Evolutionary conservation across 2,797 vertebrate species (phyloP).

Genomic region (Gymnothorax javanicus): DNA sequence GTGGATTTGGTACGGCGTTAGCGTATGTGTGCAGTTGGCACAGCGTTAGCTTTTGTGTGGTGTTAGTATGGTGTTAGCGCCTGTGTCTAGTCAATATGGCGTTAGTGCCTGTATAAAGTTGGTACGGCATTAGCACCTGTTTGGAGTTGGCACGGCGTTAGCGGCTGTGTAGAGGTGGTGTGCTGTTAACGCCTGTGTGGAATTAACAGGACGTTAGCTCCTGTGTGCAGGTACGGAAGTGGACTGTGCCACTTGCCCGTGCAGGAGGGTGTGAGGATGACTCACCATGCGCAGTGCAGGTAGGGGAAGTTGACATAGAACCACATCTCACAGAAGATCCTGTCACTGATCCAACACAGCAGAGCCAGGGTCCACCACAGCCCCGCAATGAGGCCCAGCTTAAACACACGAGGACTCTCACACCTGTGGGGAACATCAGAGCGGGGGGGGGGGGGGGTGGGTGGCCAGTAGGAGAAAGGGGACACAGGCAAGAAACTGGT

Average conservation of each 20-base stretch:
- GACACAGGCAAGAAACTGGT: neutral
- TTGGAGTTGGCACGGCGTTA: too few relatives aligned
- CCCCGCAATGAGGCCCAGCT: slow-evolving; percentile 82
- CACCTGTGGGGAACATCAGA: slow-evolving; percentile 72
- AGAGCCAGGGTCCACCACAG: slow-evolving; percentile 92
- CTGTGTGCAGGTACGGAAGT: neutral
- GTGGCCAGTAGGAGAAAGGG: neutral
- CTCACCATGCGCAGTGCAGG: slow-evolving; percentile 95
- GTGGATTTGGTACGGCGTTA: too few relatives aligned
- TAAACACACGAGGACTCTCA: slow-evolving; percentile 93
- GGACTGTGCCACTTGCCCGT: neutral
- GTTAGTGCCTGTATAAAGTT: too few relatives aligned
- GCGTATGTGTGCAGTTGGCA: too few relatives aligned
- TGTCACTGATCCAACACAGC: slow-evolving; percentile 96
- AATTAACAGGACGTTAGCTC: too few relatives aligned
- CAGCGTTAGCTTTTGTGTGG: too few relatives aligned
- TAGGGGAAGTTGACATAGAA: slow-evolving; percentile 96
- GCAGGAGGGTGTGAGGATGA: slow-evolving; percentile 1
- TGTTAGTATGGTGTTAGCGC: too few relatives aligned
- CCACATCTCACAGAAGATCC: slow-evolving; percentile 94
- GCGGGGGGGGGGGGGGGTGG: neutral
- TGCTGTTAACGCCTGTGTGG: too few relatives aligned
- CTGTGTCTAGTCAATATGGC: too few relatives aligned
- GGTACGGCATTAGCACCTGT: too few relatives aligned
- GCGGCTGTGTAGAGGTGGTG: too few relatives aligned